Conservation (phyloP, 2,113 vertebrate genomes). For the Pheucticus melanocephalus region DNA sequence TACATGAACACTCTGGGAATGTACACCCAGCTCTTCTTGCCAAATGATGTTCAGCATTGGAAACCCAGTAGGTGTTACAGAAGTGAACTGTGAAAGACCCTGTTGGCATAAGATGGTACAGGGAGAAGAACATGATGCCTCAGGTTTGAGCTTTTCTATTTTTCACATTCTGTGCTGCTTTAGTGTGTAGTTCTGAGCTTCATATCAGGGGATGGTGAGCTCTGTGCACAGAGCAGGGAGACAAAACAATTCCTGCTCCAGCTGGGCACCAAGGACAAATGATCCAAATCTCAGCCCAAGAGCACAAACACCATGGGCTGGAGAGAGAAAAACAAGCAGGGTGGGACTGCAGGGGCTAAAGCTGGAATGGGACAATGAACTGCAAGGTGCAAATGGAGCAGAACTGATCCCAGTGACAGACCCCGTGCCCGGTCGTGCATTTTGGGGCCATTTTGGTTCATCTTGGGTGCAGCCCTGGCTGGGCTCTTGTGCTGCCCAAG, state of each 20-base stretch:
- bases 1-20: fast-evolving
- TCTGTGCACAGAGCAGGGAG: background rate
- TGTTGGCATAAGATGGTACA: background rate
- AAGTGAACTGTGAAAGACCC: background rate
- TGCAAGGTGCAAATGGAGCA: background rate
- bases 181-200: background rate
- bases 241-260: background rate
- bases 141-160: background rate
- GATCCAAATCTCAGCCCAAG: background rate
- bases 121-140: background rate
- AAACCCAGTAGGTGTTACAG: background rate
- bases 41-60: background rate
- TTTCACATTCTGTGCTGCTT: background rate
- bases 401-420: background rate
- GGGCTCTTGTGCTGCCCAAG: background rate
- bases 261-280: background rate
- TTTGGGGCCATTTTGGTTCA: background rate
- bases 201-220: background rate
- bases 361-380: background rate
- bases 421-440: fast-evolving
- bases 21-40: background rate
- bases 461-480: background rate
- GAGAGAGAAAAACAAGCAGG: background rate
- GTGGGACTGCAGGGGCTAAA: background rate
- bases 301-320: background rate